These are phyloP conservation scores for Oreortyx pictus DNA, from an alignment of 2,797 vertebrate species.

Conservation along the genomic window DNA sequence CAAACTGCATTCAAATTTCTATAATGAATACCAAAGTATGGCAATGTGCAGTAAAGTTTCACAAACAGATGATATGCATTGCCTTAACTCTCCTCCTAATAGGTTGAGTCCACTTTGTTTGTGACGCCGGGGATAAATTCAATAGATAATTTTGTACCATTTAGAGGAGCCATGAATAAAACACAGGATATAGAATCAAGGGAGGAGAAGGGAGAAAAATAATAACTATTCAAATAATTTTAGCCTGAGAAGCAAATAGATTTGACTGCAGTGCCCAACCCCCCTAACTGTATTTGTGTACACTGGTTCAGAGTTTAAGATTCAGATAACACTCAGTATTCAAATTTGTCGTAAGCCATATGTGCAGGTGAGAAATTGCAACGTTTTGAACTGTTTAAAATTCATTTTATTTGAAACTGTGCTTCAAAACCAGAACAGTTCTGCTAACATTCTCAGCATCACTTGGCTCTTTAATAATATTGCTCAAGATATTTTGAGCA, in stretches of 20 bases:
- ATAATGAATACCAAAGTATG: background rate
- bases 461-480: constrained; percentile 27
- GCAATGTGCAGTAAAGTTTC: background rate
- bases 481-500: background rate
- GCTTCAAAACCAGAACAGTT: constrained; percentile 54
- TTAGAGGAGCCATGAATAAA: constrained; percentile 1
- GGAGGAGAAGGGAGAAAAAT: background rate
- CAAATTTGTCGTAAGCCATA: constrained; percentile 71
- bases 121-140: background rate
- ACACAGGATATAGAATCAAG: background rate
- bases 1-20: constrained; percentile 45
- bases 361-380: constrained; percentile 69
- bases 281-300: constrained; percentile 32
- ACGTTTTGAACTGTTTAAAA: constrained; percentile 48
- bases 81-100: constrained; percentile 20
- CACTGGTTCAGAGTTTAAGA: constrained; percentile 42
- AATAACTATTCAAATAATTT: constrained; percentile 57
- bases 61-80: background rate
- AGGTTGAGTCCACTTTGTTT: constrained; percentile 6
- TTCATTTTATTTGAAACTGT: constrained; percentile 61
- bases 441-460: constrained; percentile 4
- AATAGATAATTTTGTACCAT: constrained; percentile 40
- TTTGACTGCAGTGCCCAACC: constrained; percentile 26
- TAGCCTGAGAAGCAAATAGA: constrained; percentile 47
- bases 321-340: constrained; percentile 71